These are phyloP conservation scores for Eupsilia transversa DNA, from an alignment of 2,888 invertebrate genomes.

Conservation along the genomic window DNA sequence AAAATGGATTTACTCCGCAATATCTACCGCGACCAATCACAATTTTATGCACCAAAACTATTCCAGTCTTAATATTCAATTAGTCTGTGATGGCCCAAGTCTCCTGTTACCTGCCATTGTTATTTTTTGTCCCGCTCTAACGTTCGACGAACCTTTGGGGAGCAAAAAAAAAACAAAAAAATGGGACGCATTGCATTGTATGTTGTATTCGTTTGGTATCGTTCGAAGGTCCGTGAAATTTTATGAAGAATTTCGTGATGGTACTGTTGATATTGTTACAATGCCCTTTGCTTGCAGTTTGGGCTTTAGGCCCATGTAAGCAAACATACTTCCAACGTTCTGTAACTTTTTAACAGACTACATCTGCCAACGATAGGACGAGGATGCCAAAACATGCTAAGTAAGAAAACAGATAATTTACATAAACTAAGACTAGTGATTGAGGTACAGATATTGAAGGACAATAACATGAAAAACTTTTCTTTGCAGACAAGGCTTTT, in stretches of 20 bases:
- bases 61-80: conserved; percentile 73
- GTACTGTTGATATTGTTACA: conserved; percentile 47
- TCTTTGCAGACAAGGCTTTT: neutral
- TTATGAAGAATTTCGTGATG: conserved; percentile 55
- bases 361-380: too few relatives aligned
- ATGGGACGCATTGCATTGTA: conserved; percentile 59
- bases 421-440: neutral
- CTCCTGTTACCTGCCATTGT: conserved; percentile 82
- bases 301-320: neutral
- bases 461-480: neutral
- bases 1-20: conserved; percentile 53
- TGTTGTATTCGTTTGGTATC: conserved; percentile 52
- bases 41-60: conserved; percentile 67
- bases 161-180: conserved; percentile 53
- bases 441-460: neutral
- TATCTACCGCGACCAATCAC: conserved; percentile 58
- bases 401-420: neutral
- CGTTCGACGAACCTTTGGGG: conserved; percentile 67
- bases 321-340: neutral
- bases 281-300: conserved; percentile 11
- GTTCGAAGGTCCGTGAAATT: conserved; percentile 65
- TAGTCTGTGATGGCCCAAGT: conserved; percentile 70
- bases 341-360: conserved; percentile 9
- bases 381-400: neutral
- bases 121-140: conserved; percentile 70